A percentile compares a stretch with the other conserved stretches of the same genome.
Evolutionary conservation across 2,888 invertebrate genomes (phyloP).

Genomic region (Orthosia gracilis): DNA sequence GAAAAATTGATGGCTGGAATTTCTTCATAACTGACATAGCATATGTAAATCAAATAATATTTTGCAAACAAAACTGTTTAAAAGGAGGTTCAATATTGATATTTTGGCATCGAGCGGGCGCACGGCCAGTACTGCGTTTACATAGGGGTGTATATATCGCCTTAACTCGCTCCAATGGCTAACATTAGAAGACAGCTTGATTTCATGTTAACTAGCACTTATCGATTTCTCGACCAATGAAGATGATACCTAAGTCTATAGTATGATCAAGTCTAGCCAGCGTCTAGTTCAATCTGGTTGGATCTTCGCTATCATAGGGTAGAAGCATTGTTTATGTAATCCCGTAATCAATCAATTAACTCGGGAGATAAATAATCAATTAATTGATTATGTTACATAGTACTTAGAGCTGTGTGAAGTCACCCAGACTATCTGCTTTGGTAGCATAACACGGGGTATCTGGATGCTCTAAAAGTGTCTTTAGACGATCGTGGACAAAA

Average conservation of each 20-base stretch:
- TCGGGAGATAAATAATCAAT: slow-evolving; percentile 46
- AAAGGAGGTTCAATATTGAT: too few species aligned
- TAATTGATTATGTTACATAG: slow-evolving; percentile 48
- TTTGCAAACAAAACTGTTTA: too few species aligned
- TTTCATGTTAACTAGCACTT: not conserved
- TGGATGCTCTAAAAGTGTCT: slow-evolving; percentile 12
- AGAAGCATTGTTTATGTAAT: slow-evolving; percentile 50
- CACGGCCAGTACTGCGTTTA: too few species aligned
- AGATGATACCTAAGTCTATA: slow-evolving; percentile 10
- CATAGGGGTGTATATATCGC: too few species aligned
- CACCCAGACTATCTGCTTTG: slow-evolving; percentile 25
- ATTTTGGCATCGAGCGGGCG: too few species aligned
- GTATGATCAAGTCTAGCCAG: slow-evolving; percentile 17
- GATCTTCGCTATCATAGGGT: slow-evolving; percentile 39
- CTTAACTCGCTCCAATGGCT: not conserved
- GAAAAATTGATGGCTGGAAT: too few species aligned
- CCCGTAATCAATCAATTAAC: slow-evolving; percentile 57
- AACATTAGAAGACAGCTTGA: not conserved
- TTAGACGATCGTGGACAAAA: not conserved
- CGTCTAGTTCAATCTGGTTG: slow-evolving; percentile 50
- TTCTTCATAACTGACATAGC: too few species aligned
- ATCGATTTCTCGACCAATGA: slow-evolving; percentile 18
- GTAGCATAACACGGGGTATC: slow-evolving; percentile 13
- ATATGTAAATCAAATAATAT: too few species aligned
- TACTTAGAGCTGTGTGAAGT: slow-evolving; percentile 16